Evolutionary conservation across 1,140 invertebrate species (phyloP).

Genomic region (Trichogramma pretiosum): DNA sequence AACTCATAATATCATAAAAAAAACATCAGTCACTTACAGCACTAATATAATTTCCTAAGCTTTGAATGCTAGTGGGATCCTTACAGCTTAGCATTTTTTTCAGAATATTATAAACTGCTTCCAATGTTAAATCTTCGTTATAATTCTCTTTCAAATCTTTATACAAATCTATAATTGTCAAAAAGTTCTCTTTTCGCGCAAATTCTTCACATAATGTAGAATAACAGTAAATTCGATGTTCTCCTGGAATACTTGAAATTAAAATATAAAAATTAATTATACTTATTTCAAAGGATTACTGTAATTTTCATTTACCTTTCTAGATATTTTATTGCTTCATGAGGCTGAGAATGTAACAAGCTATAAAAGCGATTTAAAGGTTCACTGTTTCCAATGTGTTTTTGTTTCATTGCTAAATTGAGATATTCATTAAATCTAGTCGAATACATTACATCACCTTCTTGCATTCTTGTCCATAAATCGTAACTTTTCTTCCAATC

Average conservation of each 20-base stretch:
- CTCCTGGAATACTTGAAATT: no score
- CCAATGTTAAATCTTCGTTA: neutral
- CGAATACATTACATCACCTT: neutral
- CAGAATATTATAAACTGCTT: neutral
- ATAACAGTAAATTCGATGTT: neutral
- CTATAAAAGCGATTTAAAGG: neutral
- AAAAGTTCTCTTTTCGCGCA: neutral
- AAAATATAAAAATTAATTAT: no score
- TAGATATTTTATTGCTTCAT: neutral
- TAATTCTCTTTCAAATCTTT: neutral
- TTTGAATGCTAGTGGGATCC: neutral
- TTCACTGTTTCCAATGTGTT: neutral
- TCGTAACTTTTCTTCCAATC: constrained; percentile 4
- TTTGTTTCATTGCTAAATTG: neutral
- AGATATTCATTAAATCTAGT: neutral
- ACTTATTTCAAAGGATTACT: no score
- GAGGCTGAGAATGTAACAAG: no score
- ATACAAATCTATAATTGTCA: neutral
- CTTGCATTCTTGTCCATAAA: constrained; percentile 8
- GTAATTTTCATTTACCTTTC: no score
- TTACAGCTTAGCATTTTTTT: neutral
- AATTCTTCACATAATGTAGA: neutral
- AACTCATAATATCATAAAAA: neutral
- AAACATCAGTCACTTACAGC: neutral
- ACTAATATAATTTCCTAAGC: neutral